These are phyloP conservation scores for Mormyrops attenuatus DNA, from an alignment of 2,797 vertebrate genomes.

Conservation along the genomic window DNA sequence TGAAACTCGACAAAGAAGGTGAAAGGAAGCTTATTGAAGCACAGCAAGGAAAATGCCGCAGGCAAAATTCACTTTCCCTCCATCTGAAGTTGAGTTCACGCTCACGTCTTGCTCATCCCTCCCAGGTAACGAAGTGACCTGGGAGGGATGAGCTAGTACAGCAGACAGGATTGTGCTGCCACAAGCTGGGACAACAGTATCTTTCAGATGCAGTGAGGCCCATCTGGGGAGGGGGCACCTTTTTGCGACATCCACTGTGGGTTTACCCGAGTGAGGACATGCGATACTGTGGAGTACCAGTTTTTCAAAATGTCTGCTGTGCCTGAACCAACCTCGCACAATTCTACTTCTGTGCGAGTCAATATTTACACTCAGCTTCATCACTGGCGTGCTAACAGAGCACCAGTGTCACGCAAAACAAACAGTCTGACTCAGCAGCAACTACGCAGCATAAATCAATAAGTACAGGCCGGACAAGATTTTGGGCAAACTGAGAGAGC, in stretches of 20 bases:
- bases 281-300: neutral
- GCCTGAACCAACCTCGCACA: constrained; percentile 11
- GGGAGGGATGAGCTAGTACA: neutral
- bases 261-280: neutral
- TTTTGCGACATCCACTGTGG: neutral
- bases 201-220: neutral
- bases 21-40: neutral
- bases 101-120: neutral
- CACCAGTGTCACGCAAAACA: constrained; percentile 8
- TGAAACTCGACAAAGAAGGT: neutral
- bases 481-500: neutral
- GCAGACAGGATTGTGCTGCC: neutral
- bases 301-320: neutral
- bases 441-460: constrained; percentile 23
- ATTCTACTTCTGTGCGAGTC: constrained; percentile 12
- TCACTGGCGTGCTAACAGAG: constrained; percentile 5
- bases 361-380: constrained; percentile 29
- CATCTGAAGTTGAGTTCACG: neutral
- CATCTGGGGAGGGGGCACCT: neutral
- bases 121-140: neutral
- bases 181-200: neutral
- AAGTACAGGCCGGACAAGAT: constrained; percentile 8
- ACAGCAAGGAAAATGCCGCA: neutral
- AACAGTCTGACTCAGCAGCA: neutral
- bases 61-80: neutral